Conservation (phyloP, 2,113 vertebrate genomes). For the Coryphaenoides rupestris region DNA sequence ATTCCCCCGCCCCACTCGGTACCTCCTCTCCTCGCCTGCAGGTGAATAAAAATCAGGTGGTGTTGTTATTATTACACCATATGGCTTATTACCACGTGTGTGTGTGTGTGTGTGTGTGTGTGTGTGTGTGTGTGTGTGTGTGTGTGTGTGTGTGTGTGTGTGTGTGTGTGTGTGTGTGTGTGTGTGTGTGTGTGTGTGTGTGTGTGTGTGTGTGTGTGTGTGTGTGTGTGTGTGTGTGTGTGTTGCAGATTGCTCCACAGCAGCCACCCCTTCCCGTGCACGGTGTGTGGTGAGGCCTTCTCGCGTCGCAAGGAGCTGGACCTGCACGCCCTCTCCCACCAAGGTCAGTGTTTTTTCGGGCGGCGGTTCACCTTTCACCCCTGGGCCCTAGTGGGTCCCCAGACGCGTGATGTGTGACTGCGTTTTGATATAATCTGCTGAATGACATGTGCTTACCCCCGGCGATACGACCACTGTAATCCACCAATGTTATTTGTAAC, state of each 20-base stretch:
- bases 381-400: neutral
- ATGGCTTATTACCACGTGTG: neutral
- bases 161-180: too few species aligned
- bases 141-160: too few species aligned
- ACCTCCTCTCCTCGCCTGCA: too few species aligned
- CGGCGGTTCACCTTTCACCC: neutral
- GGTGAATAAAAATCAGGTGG: too few species aligned
- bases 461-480: neutral
- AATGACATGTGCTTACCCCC: neutral
- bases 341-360: slow-evolving; percentile 62
- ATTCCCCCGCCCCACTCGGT: neutral
- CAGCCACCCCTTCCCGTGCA: slow-evolving; percentile 84
- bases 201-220: too few species aligned
- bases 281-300: slow-evolving; percentile 81
- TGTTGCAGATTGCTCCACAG: slow-evolving; percentile 80
- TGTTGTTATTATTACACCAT: too few species aligned
- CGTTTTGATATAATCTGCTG: neutral
- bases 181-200: too few species aligned
- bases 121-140: too few species aligned
- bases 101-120: too few species aligned
- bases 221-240: too few species aligned
- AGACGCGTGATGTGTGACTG: neutral
- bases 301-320: slow-evolving; percentile 83
- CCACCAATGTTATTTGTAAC: neutral
- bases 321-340: slow-evolving; percentile 81